These are phyloP conservation scores for Pristionchus maxplancki DNA, from an alignment of 2,888 invertebrate species.

Conservation along the genomic window DNA sequence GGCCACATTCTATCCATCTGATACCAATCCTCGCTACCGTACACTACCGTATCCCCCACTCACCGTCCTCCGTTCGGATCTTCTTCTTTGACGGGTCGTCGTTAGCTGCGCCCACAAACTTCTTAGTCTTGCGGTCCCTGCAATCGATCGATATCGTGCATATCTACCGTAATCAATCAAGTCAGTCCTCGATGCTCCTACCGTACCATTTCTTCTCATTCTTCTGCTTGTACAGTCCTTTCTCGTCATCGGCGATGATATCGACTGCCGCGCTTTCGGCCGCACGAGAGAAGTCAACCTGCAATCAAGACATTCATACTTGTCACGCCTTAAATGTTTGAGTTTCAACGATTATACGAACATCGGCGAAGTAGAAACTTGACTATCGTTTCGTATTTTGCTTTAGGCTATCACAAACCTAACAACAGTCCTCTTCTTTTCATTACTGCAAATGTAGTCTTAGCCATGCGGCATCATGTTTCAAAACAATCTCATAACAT, in stretches of 20 bases:
- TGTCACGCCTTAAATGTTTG: too few relatives aligned
- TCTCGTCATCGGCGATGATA: conserved; percentile 87
- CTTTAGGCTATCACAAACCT: too few relatives aligned
- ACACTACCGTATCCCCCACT: conserved; percentile 23
- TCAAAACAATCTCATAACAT: neutral
- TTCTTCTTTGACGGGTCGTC: conserved; percentile 82
- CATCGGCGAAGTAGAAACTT: too few relatives aligned
- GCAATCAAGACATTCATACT: neutral
- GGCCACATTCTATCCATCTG: too few relatives aligned
- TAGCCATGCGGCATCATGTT: too few relatives aligned
- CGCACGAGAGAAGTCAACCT: conserved; percentile 84
- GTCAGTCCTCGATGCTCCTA: neutral
- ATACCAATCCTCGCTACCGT: neutral
- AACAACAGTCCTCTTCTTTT: too few relatives aligned
- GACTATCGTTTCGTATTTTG: too few relatives aligned
- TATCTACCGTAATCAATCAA: neutral
- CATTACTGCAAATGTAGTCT: too few relatives aligned
- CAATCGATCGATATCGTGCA: conserved; percentile 52
- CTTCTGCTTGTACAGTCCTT: conserved; percentile 69
- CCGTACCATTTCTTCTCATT: conserved; percentile 68
- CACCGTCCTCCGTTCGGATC: conserved; percentile 92
- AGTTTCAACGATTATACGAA: neutral
- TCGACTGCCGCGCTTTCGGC: conserved; percentile 89
- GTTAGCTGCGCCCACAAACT: conserved; percentile 84
- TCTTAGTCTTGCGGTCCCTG: conserved; percentile 96